phyloP scores from a whole-genome alignment of 1,140 invertebrate genomes.

The Drosophila guanche region DNA sequence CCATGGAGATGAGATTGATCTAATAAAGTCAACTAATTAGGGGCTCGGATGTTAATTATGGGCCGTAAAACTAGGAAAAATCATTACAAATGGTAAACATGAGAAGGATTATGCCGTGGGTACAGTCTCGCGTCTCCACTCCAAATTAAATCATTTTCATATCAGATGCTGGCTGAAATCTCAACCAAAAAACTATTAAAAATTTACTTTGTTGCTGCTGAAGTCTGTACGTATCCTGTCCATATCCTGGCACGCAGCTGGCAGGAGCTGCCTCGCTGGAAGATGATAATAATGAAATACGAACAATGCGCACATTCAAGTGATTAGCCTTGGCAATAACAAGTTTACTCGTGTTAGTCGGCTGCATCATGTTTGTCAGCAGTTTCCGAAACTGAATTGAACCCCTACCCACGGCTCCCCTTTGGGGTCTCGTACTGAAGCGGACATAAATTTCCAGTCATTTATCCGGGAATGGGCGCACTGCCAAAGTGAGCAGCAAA shows the following conservation, averaged over 20 bases:
- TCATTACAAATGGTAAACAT: background rate
- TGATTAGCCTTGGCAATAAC: slow-evolving; percentile 64
- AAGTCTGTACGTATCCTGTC: background rate
- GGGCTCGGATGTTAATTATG: slow-evolving; percentile 23
- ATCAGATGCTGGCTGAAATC: too few species aligned
- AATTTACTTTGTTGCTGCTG: slow-evolving; percentile 1
- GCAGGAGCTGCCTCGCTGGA: background rate
- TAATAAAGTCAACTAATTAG: slow-evolving; percentile 55
- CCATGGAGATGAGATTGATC: slow-evolving; percentile 25
- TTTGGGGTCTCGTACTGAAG: background rate
- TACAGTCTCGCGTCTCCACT: too few species aligned
- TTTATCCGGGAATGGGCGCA: slow-evolving; percentile 59
- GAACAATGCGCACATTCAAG: slow-evolving; percentile 52
- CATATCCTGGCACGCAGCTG: background rate
- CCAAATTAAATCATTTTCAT: too few species aligned
- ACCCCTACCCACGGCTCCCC: background rate
- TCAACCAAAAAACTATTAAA: background rate
- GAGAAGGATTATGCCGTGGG: too few species aligned
- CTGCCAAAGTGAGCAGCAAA: slow-evolving; percentile 64
- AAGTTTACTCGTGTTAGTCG: slow-evolving; percentile 40
- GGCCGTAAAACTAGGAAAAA: background rate
- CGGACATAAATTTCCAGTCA: slow-evolving; percentile 66
- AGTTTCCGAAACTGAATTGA: slow-evolving; percentile 15
- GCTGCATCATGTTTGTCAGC: slow-evolving; percentile 58
- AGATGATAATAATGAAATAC: slow-evolving; percentile 28